Base-by-base conservation (phyloP, 92 coral and sea anemone species). In the Bergia puertoricense region DNA sequence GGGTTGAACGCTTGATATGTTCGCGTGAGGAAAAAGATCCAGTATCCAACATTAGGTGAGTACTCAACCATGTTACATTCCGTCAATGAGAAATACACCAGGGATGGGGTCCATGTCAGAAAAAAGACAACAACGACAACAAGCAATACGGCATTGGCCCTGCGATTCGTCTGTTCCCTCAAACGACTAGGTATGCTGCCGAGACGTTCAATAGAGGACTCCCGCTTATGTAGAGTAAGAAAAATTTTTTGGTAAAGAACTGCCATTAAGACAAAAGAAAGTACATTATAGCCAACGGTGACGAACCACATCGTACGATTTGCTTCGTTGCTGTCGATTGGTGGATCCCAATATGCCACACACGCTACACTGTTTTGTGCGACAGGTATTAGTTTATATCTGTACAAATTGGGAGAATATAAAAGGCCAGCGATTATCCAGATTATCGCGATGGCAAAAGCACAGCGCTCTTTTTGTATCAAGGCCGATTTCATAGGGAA, bases 1-100 rank as follows among this genome's bases (percentile, higher is more conserved):
- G 86, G 86, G 16, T 82, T 82, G 62, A 82, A 67, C 1, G 77
- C 86, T 67, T 82, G 86, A 15, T 82, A 65, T 9, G 77, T 82
- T 41, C 86, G 72, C 3, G 86, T 82, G 1, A 82, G 57, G 22
- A 82, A 82, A 4, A 82, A 65, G 11, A 67, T 2, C 76, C 62
- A 68, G 22, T 42, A 44, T 0, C 8, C 2, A 68, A 67, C 37
- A 22, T n/a, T 15, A 2, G 0, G 6, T 16, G 30, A 36, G 18
- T 2, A n/a, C 15, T 36, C 6, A 41, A 65, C 42, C 3, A 2
- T 66, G 18, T 30, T 1, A 69, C 10, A 41, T 6, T 0, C 0
- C 1, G 2, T 0, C 86, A 82, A 42, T 1, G 86, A 39, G 22
- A 18, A 6, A 67, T 68, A 82, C 3, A 43, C 46, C 46, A 68